Evolutionary conservation across 2,888 invertebrate genomes (phyloP), one percentile per base, ranked within the genome.

Genomic region (Xestia sexstrigata): DNA sequence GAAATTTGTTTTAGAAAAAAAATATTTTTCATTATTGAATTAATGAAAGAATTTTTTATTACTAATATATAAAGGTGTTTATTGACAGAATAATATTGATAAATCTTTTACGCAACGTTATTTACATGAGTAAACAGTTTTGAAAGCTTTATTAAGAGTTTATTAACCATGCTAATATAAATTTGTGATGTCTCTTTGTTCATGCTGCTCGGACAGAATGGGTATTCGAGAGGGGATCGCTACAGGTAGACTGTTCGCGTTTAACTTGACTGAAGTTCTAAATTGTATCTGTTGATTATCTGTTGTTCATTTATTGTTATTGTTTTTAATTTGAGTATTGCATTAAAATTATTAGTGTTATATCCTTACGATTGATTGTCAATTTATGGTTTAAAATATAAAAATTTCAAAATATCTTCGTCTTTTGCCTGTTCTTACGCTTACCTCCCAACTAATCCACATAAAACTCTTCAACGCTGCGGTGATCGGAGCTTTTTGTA

Each of bases 151-250:
- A 93, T 91, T 91, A 92, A 88, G 83, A 91, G 89, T 93, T 94
- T 94, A 92, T 90, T 89, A 87, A 87, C 88, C 81, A 85, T 85
- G 68, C 87, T 90, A 89, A 91, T 90, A 89, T 90, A 92, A 92
- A 93, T 92, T 92, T 90, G 86, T 92, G 78, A 91, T 92, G 92
- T 93, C 91, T 92, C 88, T 93, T 91, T 93, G 92, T 95, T 94
- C 93, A 93, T 90, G 96, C 96, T 92, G 95, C 96, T 93, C 89
- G 94, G 92, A 95, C 93, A 96, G 96, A 94, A 95, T 91, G 96
- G 94, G 91, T 95, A 94, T 90, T 93, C 94, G 93, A 94, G 95
- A 94, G 96, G 92, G 94, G 94, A 94, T 91, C 94, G 94, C 91
- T 94, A 94, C 95, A 96, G 96, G 95, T 96, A 96, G 95, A 88